These are phyloP conservation scores for Stictocephala bisonia DNA, from an alignment of 2,888 invertebrate genomes.

Conservation along the genomic window DNA sequence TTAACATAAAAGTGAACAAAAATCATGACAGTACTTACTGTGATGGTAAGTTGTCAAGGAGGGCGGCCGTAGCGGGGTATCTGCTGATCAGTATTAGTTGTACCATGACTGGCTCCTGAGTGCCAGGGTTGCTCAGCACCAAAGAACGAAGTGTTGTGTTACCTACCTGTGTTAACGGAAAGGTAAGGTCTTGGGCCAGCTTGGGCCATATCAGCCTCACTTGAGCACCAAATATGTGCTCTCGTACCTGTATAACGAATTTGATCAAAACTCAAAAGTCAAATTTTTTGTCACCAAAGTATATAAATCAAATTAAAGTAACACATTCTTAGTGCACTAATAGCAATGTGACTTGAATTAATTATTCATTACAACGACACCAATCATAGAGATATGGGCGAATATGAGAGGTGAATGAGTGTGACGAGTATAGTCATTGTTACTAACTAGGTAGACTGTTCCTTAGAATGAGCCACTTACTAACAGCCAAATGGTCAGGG, in stretches of 20 bases:
- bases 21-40: too few species aligned
- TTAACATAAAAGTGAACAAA: too few species aligned
- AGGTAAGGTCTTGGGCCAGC: slow-evolving; percentile 69
- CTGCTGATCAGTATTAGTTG: slow-evolving; percentile 78
- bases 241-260: slow-evolving; percentile 67
- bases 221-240: slow-evolving; percentile 65
- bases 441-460: too few species aligned
- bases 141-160: slow-evolving; percentile 74
- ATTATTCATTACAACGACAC: too few species aligned
- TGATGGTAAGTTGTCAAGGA: slow-evolving; percentile 69
- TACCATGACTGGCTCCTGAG: slow-evolving; percentile 73
- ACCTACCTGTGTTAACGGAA: slow-evolving; percentile 81
- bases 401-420: too few species aligned
- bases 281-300: background rate
- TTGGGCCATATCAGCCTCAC: slow-evolving; percentile 78
- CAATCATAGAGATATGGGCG: too few species aligned
- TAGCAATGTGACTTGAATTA: too few species aligned
- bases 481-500: too few species aligned
- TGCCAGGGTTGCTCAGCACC: slow-evolving; percentile 79
- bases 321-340: too few species aligned
- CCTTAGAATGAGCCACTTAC: too few species aligned
- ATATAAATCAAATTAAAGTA: background rate
- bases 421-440: too few species aligned
- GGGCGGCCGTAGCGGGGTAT: slow-evolving; percentile 74
- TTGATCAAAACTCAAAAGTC: background rate